Base-by-base conservation (phyloP, 2,797 vertebrate genomes). In the Lates japonicus region DNA sequence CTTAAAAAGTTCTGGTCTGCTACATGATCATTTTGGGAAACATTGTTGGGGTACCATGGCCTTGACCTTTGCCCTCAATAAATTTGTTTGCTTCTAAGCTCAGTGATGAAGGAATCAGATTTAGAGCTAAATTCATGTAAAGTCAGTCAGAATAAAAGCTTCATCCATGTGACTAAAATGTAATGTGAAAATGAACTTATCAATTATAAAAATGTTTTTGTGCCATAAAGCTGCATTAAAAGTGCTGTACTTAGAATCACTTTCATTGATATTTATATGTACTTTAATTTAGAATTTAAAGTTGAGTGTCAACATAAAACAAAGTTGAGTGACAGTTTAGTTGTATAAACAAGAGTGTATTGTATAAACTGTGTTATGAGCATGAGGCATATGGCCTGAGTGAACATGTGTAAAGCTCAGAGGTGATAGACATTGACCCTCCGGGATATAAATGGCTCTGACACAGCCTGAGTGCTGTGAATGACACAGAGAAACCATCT, bases 401-500 rank as follows among this genome's bases (percentile, higher is more conserved):
- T 59, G 41, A 76, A 57, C 68, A 70, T 86, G 80, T 85, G 72
- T 78, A 48, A 80, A 80, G 85, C 85, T 88, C 70, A 70, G 37
- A 90, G 85, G 90, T 80, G 90, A 84, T 13, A 93, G 91, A 93
- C 90, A 17, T 7, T 5, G 33, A 69, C 44, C 59, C 83, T 86
- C 87, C 8, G 52, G 86, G 86, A 87, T 58, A 84, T 46, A 41
- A 66, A 54, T 22, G 75, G 64, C 49, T 83, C 68, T 75, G 71
- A 78, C 85, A 82, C 72, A 46, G 80, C 42, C 81, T 90, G 78
- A 91, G 90, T 83, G 88, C 80, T 89, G 89, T 63, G 80, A 86
- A 87, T 79, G 87, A 91, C 90, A 88, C 76, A 5, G 54, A 76
- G 69, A 25, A 75, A 69, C 77, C 92, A 66, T 61, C 33, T 52